Percentiles rank a stretch among this genome's conserved stretches.
Conservation (phyloP, 2,113 vertebrate species). For the Connochaetes taurinus region DNA sequence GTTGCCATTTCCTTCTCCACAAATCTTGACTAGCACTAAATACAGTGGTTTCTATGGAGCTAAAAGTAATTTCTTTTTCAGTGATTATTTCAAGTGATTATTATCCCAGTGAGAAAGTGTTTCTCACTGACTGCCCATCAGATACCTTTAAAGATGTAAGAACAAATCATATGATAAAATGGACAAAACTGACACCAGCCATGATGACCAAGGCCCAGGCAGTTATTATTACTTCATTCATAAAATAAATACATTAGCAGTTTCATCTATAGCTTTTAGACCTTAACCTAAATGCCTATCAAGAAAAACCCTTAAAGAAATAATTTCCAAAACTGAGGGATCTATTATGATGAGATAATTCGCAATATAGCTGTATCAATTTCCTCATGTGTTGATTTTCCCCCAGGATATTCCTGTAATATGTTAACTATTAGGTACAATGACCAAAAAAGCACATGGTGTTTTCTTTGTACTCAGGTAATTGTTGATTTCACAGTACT, state of each 20-base stretch:
- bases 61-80: not conserved
- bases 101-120: not conserved
- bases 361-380: not conserved
- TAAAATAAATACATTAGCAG: not conserved
- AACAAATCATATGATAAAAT: not conserved
- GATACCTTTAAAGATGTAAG: not conserved
- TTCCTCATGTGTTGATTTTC: not conserved
- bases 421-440: not conserved
- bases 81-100: not conserved
- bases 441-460: not conserved
- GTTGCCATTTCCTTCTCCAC: not conserved
- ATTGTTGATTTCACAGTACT: not conserved
- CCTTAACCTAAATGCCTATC: not conserved
- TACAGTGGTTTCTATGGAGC: not conserved
- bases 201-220: not conserved
- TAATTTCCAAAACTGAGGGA: not conserved
- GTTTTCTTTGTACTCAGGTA: not conserved
- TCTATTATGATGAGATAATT: not conserved
- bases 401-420: not conserved
- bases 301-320: not conserved
- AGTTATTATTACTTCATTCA: not conserved
- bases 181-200: not conserved
- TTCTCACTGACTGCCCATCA: not conserved
- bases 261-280: not conserved
- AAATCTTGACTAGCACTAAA: not conserved